phyloP scores from a whole-genome alignment of 2,888 invertebrate genomes.

The Busseola fusca region DNA sequence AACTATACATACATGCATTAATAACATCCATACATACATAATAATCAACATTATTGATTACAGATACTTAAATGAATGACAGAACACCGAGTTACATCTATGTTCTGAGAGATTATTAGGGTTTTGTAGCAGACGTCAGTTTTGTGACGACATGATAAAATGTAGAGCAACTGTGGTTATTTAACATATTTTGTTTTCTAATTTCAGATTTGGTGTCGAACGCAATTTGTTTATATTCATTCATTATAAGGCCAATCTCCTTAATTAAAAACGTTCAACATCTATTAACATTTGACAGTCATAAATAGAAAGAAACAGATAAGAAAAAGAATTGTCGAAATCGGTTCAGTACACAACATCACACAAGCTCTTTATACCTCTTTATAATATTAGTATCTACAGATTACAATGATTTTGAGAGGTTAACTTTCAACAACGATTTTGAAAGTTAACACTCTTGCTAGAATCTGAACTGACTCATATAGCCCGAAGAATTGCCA shows the following conservation, averaged over 20 bases:
- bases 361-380: no score
- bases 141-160: background rate
- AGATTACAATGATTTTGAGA: background rate
- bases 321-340: no score
- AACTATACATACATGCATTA: constrained; percentile 37
- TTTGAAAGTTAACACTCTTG: no score
- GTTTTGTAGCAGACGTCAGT: background rate
- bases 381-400: no score
- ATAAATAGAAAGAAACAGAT: no score
- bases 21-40: constrained; percentile 55
- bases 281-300: no score
- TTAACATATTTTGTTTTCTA: background rate
- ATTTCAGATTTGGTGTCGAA: background rate
- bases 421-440: no score
- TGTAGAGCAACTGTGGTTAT: no score
- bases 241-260: no score
- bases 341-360: no score
- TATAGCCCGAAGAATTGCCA: background rate
- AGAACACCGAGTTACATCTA: constrained; percentile 56
- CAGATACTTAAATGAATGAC: constrained; percentile 57
- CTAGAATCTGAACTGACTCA: background rate
- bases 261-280: no score
- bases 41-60: constrained; percentile 67
- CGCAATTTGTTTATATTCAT: background rate
- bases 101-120: constrained; percentile 42